Percentiles rank a stretch among this genome's conserved stretches.
These are phyloP conservation scores for Arge pagana DNA, from an alignment of 2,888 invertebrate species.

Conservation along the genomic window DNA sequence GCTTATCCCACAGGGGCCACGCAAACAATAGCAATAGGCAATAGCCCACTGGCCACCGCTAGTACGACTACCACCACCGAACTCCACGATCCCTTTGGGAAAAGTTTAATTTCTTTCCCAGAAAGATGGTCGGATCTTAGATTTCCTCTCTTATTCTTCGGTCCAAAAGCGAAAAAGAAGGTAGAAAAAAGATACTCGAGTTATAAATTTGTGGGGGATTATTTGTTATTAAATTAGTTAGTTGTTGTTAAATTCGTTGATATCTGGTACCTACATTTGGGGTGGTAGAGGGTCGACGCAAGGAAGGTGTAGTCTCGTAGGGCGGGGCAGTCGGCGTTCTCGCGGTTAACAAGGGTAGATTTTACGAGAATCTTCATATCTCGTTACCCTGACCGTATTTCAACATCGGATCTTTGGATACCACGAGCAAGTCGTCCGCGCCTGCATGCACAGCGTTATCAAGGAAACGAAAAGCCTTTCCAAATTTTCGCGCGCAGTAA, in stretches of 20 bases:
- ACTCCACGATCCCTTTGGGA: slow-evolving; percentile 38
- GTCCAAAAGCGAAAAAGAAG: background rate
- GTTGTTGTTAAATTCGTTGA: no score
- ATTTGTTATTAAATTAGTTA: no score
- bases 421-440: no score
- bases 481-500: slow-evolving; percentile 27
- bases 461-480: slow-evolving; percentile 28
- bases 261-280: no score
- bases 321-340: no score
- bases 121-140: slow-evolving; percentile 47
- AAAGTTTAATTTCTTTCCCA: slow-evolving; percentile 53
- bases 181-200: background rate
- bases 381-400: no score
- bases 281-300: no score
- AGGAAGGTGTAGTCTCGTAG: no score
- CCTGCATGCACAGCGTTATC: background rate
- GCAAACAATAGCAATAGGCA: slow-evolving; percentile 52
- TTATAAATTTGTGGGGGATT: no score
- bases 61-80: slow-evolving; percentile 6
- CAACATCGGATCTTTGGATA: no score
- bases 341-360: no score
- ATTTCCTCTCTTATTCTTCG: slow-evolving; percentile 30
- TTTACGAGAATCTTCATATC: no score
- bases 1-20: slow-evolving; percentile 38
- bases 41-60: slow-evolving; percentile 28